Evolutionary conservation across 2,888 invertebrate genomes (phyloP).

Genomic region (Aphelenchoides bicaudatus): DNA sequence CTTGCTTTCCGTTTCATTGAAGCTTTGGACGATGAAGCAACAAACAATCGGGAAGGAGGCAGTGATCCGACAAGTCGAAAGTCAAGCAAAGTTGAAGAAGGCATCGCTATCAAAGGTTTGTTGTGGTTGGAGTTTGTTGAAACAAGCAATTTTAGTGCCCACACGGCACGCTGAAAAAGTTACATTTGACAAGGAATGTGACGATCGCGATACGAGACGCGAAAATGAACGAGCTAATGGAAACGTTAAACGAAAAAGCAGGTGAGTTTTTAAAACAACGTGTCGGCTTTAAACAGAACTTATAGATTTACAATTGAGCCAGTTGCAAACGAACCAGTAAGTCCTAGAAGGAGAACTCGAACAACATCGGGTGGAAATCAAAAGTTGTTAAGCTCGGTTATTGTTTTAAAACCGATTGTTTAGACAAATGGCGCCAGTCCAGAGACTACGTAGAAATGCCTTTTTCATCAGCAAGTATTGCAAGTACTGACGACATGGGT

Average conservation of each 20-base stretch:
- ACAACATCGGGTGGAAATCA: neutral
- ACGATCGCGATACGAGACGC: slow-evolving; percentile 5
- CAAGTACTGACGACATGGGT: slow-evolving; percentile 9
- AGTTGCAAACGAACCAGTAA: slow-evolving; percentile 19
- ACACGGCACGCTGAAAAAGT: neutral
- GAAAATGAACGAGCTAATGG: slow-evolving; percentile 4
- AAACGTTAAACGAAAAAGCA: neutral
- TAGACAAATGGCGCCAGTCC: slow-evolving; percentile 2
- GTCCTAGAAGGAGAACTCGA: neutral
- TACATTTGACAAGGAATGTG: slow-evolving; percentile 1
- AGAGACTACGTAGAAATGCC: slow-evolving; percentile 13
- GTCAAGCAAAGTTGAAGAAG: slow-evolving; percentile 2
- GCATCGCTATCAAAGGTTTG: neutral
- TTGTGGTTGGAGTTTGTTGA: too few species aligned
- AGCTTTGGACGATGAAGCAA: slow-evolving; percentile 13
- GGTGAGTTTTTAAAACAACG: neutral
- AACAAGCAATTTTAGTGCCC: too few species aligned
- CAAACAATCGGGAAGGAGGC: neutral
- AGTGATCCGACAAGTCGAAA: slow-evolving; percentile 9
- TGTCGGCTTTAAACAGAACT: neutral
- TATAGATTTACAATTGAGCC: slow-evolving; percentile 35
- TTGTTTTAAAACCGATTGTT: too few species aligned
- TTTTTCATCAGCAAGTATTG: slow-evolving; percentile 16
- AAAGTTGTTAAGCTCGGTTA: too few species aligned
- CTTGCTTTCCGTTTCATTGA: slow-evolving; percentile 21